A percentile compares a stretch with the other conserved stretches of the same genome.
phyloP scores from a whole-genome alignment of 2,888 invertebrate genomes.

The Pteria penguin region DNA sequence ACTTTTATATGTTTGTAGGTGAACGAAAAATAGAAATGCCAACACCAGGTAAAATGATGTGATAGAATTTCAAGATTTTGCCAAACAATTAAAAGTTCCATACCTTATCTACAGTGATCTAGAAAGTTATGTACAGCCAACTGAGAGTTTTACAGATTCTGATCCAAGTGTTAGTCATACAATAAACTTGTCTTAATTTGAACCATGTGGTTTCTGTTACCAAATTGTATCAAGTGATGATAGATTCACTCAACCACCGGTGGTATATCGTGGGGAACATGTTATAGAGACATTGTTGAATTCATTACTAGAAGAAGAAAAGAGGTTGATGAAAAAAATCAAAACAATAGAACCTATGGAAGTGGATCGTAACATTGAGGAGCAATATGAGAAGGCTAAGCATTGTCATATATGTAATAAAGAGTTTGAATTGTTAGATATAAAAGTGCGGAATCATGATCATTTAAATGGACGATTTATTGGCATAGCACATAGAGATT shows the following conservation, averaged over 20 bases:
- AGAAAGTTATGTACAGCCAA: conserved; percentile 28
- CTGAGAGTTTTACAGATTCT: neutral
- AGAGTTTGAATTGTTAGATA: neutral
- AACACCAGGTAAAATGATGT: conserved; percentile 30
- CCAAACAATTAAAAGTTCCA: conserved; percentile 38
- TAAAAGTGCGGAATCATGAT: too few species aligned
- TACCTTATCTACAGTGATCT: conserved; percentile 47
- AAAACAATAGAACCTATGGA: too few species aligned
- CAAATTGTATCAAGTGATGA: conserved; percentile 32
- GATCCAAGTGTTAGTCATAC: neutral
- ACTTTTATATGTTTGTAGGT: too few species aligned
- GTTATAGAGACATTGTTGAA: conserved; percentile 24
- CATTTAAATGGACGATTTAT: neutral
- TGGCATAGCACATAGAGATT: conserved; percentile 12
- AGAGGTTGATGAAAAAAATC: conserved; percentile 30
- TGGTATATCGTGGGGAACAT: conserved; percentile 31
- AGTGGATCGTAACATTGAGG: too few species aligned
- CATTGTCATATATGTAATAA: conserved; percentile 33
- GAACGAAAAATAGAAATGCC: conserved; percentile 42
- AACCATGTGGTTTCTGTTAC: conserved; percentile 33
- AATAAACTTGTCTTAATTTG: neutral
- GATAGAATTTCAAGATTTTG: conserved; percentile 40
- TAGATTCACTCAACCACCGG: conserved; percentile 30
- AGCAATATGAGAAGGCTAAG: neutral
- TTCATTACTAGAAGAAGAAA: conserved; percentile 29